These are phyloP conservation scores for Escarpia spicata DNA, from an alignment of 2,888 invertebrate species.

Conservation along the genomic window DNA sequence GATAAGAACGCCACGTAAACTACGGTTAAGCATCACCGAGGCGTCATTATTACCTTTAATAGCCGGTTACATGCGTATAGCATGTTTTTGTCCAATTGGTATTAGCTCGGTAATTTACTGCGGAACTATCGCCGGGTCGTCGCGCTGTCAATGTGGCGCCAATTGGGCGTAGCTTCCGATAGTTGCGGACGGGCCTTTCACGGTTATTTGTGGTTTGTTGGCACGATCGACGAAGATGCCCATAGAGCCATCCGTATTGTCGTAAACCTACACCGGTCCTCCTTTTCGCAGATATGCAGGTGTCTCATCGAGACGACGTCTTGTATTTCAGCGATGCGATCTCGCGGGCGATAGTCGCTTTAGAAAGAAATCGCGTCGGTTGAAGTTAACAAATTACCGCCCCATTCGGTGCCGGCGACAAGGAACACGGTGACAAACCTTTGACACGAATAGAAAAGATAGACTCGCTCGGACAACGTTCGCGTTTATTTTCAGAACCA, in stretches of 20 bases:
- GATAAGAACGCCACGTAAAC: neutral
- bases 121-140: neutral
- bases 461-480: neutral
- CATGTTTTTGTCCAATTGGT: constrained; percentile 16
- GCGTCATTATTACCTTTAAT: constrained; percentile 16
- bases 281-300: neutral
- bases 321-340: constrained; percentile 7
- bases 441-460: neutral
- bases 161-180: constrained; percentile 13
- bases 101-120: constrained; percentile 9
- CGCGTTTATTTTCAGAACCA: constrained; percentile 4
- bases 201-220: constrained; percentile 2
- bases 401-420: neutral
- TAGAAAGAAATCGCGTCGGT: neutral
- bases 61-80: neutral
- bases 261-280: neutral
- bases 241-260: neutral
- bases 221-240: constrained; percentile 8
- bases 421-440: neutral
- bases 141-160: neutral
- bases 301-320: neutral
- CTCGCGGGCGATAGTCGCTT: neutral
- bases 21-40: constrained; percentile 16
- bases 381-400: neutral
- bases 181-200: neutral